Evolutionary conservation across 1,140 invertebrate genomes (phyloP), one percentile per base, ranked within the genome.

Genomic region (Pseudomyrmex concolor): DNA sequence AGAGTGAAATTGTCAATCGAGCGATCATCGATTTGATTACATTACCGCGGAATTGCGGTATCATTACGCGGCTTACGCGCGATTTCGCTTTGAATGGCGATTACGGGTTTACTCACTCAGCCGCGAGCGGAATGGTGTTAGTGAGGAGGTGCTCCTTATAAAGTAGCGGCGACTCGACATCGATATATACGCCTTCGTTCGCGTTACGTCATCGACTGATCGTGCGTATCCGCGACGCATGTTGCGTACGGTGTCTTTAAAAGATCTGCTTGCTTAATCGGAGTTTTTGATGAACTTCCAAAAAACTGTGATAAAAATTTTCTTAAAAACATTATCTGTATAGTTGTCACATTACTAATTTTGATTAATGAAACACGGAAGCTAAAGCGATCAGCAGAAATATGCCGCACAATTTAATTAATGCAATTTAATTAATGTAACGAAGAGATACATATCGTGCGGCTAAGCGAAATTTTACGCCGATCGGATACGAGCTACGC

Each of bases 101-200:
- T 77, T 84, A 63, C 50, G 57, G 66, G 78, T 73, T 85, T 51
- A 62, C 68, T 73, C 64, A 76, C 25, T 25, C 78, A 86, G 81
- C 34, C 64, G 85, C 90, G 86, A 83, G 83, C 63, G 55, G 67
- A 85, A 72, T 77, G 83, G 84, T 88, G 76, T 85, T 81, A 54
- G 86, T 90, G 88, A 90, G 87, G 76, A 85, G 86, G 84, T 92
- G 90, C 90, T 92, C 91, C 91, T 92, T 92, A 92, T 92, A 92
- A 92, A 92, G 91, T 91, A 91, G 90, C 90, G 67, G 85, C 89
- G 91, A 80, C 86, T 83, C 85, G 83, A 84, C 81, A 60, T 76
- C 86, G 84, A 81, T 86, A 77, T 34, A 34, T 84, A 91, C 90
- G 91, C 90, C 91, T 92, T 83, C 91, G 89, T 91, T 84, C 66